Evolutionary conservation across 2,113 vertebrate genomes (phyloP), one percentile per base, ranked within the genome.

Genomic region (Jacana jacana): DNA sequence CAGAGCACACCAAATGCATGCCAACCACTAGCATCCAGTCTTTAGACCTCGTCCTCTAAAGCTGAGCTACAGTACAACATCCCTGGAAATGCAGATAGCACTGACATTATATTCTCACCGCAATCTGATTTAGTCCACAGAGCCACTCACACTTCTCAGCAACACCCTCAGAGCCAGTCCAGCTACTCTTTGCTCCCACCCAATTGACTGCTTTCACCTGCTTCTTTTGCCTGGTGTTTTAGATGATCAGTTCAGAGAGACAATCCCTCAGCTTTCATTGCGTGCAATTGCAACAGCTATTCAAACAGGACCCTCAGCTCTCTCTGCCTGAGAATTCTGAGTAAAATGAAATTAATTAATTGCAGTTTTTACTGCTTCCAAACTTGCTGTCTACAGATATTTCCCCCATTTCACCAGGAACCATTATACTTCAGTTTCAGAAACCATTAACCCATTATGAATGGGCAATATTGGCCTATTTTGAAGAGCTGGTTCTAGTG

Each of bases 391-490:
- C 86, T 86, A 86, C 85, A 86, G 82, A 93, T 81, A 46, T 58
- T 88, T 76, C 39, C 69, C 30, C 23, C 69, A 46, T 93, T 96
- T 94, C 93, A 90, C 70, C 85, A 94, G 78, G 64, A 96, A 44
- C 64, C 49, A 75, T 70, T 91, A 69, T 72, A 69, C 20, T 90
- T 65, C 73, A 51, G n/a, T 75, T 82, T 64, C 76, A 96, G 81
- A 96, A 94, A 83, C 72, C 70, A 94, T 97, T 98, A 97, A 97
- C 88, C 93, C 76, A 69, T 96, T 95, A 95, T 63, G 82, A 95
- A 93, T 84, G 77, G 63, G 48, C 51, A 42, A 46, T 24, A 44
- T 70, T 83, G 63, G 63, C 24, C 86, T 88, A 7, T 77, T 94
- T 86, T 86, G 63, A 82, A 95, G 93, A 88, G 93, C 40, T 93